Conservation (phyloP, 53 echinoderm and acorn worm species). For the Actinopyga echinites region DNA sequence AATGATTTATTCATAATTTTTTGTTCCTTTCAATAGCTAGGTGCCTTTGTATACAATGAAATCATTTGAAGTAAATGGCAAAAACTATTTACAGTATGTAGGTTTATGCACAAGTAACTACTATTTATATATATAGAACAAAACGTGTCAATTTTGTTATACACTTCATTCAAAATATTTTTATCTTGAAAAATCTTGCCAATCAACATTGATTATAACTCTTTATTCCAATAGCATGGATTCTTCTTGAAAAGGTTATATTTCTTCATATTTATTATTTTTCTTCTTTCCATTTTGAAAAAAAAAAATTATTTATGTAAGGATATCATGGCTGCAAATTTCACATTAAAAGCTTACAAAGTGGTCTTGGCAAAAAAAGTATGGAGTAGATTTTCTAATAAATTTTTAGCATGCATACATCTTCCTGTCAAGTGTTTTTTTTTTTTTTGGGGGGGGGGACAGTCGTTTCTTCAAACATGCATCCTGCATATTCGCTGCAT, state of each 20-base stretch:
- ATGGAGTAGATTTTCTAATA: slow-evolving; percentile 37
- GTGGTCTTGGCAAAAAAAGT: slow-evolving; percentile 32
- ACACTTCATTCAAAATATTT: neutral
- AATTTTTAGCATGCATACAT: slow-evolving; percentile 35
- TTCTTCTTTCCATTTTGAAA: slow-evolving; percentile 11
- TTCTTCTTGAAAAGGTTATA: slow-evolving; percentile 17
- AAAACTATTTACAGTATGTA: neutral
- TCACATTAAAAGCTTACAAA: slow-evolving; percentile 37
- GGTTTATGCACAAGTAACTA: slow-evolving; percentile 21
- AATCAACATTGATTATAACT: slow-evolving; percentile 4
- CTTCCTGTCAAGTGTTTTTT: too few species aligned
- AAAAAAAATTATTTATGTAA: slow-evolving; percentile 1
- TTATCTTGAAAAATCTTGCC: slow-evolving; percentile 19
- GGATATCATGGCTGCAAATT: slow-evolving; percentile 18
- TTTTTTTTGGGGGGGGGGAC: too few species aligned
- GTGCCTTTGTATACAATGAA: slow-evolving; percentile 38
- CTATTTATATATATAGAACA: slow-evolving; percentile 12
- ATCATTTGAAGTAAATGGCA: slow-evolving; percentile 12
- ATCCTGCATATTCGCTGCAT: too few species aligned
- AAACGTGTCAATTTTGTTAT: slow-evolving; percentile 18
- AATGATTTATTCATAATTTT: too few species aligned
- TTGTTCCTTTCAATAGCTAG: neutral
- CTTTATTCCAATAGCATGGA: slow-evolving; percentile 22
- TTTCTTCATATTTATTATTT: slow-evolving; percentile 22
- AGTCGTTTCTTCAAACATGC: too few species aligned